A percentile compares a stretch with the other conserved stretches of the same genome.
phyloP scores from a whole-genome alignment of 2,797 vertebrate genomes.

The Enoplosus armatus region DNA sequence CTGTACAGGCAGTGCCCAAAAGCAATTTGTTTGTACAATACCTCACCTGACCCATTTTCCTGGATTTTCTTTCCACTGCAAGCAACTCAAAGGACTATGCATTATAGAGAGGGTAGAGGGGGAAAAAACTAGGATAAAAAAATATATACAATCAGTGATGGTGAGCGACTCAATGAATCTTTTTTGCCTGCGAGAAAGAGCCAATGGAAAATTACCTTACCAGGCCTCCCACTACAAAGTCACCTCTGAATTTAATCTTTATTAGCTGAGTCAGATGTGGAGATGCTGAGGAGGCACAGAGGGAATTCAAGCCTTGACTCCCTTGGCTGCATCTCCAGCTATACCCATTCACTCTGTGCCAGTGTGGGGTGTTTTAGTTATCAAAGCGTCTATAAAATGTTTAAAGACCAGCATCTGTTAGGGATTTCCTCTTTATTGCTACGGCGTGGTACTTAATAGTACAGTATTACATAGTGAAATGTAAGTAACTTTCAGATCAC shows the following conservation, averaged over 20 bases:
- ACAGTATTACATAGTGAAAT: background rate
- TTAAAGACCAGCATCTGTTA: conserved; percentile 10
- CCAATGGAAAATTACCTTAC: conserved; percentile 72
- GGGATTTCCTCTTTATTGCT: conserved; percentile 15
- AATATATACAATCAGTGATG: conserved; percentile 58
- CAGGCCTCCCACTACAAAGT: conserved; percentile 69
- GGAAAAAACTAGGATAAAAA: conserved; percentile 55
- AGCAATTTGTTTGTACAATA: conserved; percentile 70
- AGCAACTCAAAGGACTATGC: conserved; percentile 64
- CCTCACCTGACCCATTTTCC: conserved; percentile 78
- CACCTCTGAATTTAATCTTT: conserved; percentile 78
- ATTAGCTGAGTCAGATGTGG: conserved; percentile 81
- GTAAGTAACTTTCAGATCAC: conserved; percentile 7
- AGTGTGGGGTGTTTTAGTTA: conserved; percentile 34
- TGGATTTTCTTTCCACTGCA: conserved; percentile 71
- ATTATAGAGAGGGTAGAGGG: conserved; percentile 45
- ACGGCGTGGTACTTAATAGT: conserved; percentile 7
- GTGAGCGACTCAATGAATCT: conserved; percentile 68
- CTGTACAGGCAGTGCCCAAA: conserved; percentile 55
- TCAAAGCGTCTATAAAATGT: conserved; percentile 42
- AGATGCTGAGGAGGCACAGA: conserved; percentile 80
- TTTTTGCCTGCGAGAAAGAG: conserved; percentile 50
- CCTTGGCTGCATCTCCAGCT: conserved; percentile 40
- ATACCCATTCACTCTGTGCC: conserved; percentile 33
- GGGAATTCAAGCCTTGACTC: conserved; percentile 66